phyloP scores from a whole-genome alignment of 2,888 invertebrate genomes.

The Alloscopus bannaensis region DNA sequence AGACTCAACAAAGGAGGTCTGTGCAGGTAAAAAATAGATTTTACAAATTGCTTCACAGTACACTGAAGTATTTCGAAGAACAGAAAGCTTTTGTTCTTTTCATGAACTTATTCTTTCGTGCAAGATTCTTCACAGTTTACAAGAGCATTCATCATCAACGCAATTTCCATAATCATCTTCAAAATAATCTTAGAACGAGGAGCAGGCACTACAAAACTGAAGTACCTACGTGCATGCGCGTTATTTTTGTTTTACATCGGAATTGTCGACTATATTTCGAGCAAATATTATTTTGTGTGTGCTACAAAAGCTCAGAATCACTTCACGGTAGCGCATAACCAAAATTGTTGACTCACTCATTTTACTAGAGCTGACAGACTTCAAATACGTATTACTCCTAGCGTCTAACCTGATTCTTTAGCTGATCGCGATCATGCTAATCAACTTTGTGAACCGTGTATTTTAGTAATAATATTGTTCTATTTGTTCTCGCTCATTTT shows the following conservation, averaged over 20 bases:
- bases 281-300: no score
- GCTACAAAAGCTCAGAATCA: no score
- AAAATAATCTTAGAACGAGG: constrained; percentile 2
- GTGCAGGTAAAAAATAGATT: background rate
- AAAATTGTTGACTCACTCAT: no score
- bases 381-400: constrained; percentile 10
- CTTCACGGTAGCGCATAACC: no score
- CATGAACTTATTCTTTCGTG: constrained; percentile 6
- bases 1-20: no score
- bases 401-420: constrained; percentile 23
- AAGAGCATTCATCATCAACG: constrained; percentile 26
- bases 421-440: constrained; percentile 18
- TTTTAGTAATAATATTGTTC: no score
- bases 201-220: no score
- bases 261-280: no score
- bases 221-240: no score
- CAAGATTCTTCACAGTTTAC: background rate
- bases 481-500: constrained; percentile 1
- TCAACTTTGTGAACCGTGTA: no score
- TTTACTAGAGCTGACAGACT: background rate
- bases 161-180: constrained; percentile 26
- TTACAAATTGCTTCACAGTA: constrained; percentile 5
- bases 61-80: constrained; percentile 1
- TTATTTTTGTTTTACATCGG: no score
- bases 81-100: constrained; percentile 1